Base-by-base conservation (phyloP, 2,888 invertebrate species). In the Agonopterix subpropinquella region DNA sequence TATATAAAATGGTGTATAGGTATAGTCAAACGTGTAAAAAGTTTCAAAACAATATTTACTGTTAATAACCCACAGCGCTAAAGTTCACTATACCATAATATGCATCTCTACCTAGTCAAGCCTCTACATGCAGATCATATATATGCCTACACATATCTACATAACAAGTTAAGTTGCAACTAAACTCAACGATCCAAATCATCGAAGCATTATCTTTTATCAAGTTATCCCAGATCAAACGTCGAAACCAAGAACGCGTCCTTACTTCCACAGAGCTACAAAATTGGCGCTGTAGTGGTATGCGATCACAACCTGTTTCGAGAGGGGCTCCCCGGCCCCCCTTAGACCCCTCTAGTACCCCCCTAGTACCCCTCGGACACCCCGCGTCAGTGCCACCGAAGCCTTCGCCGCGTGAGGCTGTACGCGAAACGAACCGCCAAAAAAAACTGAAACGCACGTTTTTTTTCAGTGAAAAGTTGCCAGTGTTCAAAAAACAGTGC, bases 231-330 rank as follows among this genome's bases (percentile, higher is more conserved):
- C 58, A 71, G 74, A 83, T 81, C 79, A 76, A 77, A 74, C 67
- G 49, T 50, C 60, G 64, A 64, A 65, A 64, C 65, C 64, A 63
- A 69, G 70, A 69, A 70, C 70, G 69, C 70, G 67, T 73, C 70
- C 8, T 13, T 64, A 48, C 52, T 68, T 68, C 72, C 57, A 61
- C 65, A 65, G 73, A 74, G 71, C 75, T 70, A 73, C 78, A 73
- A 80, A 85, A 84, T 84, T 83, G 86, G 80, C 82, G 80, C 73
- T 77, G 78, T 73, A 75, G 76, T 71, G 75, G 80, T 79, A 82
- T 84, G 81, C 77, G 77, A 73, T 62, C 71, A 67, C 80, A 86
- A 85, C 86, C 86, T 86, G 86, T 87, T 86, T 70, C 55, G 55
- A 57, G 70, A 59, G 73, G 72, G 67, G 66, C 61, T 58, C 54